Evolutionary conservation across 2,888 invertebrate species (phyloP), one percentile per base, ranked within the genome.

Genomic region (Pilophorus perplexus): DNA sequence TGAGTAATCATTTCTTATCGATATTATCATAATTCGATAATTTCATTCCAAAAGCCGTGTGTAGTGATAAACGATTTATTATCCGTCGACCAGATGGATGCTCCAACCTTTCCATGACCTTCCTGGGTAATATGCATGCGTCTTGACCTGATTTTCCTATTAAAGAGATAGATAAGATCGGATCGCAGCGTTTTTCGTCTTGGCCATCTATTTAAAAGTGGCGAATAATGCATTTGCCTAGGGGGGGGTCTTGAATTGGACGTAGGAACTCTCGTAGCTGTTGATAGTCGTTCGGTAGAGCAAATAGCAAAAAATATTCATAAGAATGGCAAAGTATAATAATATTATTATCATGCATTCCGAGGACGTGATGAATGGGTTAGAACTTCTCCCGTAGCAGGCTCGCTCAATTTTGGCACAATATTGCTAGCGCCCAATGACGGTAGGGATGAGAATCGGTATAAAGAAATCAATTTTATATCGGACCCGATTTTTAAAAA

Each of bases 61-160:
- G 14, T 42, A 42, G 8, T 42, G 14, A 42, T 14, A 42, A 14
- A 3, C 3, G 14, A 20, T 18, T 14, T 14, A 18, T 14, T 12
- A 10, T 18, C 10, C 10, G 10, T 44, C 10, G 10, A 44, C 3
- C 22, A 48, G 16, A 10, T 50, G 27, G 8, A 27, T 52, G 25
- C 8, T 18, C 14, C 28, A 52, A 28, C 42, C 23, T 59, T 27
- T 25, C 62, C 62, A 46, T 46, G 48, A 46, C 37, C 62, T 46
- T 62, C 27, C 27, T 14, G 18, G 33, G 59, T 42, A 22, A 42
- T 40, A 59, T 28, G 37, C 10, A 22, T 38, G 10, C 28, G 48
- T 46, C 48, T 44, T 46, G 62, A 46, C 62, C 62, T 33, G 46
- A 18, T 44, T 62, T 33, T 27, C 46, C 46, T 46, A 46, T 62